A percentile compares a stretch with the other conserved stretches of the same genome.
phyloP scores from a whole-genome alignment of 2,113 vertebrate species.

The Pelodiscus sinensis region DNA sequence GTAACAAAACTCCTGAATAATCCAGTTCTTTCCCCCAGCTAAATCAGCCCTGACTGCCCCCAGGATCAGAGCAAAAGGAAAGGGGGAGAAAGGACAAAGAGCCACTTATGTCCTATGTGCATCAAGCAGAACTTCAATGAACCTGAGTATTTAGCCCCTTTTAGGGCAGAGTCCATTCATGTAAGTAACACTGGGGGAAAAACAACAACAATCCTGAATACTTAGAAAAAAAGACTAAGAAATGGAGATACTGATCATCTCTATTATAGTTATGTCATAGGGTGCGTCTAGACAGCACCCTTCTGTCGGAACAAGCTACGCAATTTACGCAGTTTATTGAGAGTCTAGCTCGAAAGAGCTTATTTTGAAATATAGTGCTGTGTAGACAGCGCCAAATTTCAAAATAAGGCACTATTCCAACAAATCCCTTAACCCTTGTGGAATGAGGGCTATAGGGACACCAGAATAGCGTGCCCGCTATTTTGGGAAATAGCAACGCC shows the following conservation, averaged over 20 bases:
- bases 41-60: neutral
- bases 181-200: neutral
- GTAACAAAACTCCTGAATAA: neutral
- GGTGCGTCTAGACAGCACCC: neutral
- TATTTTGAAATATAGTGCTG: no score
- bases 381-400: no score
- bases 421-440: no score
- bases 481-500: no score
- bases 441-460: no score
- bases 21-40: neutral
- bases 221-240: neutral
- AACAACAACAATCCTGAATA: neutral
- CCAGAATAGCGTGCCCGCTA: no score
- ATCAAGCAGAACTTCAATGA: neutral
- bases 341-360: no score
- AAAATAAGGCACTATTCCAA: no score
- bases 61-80: neutral
- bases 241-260: fast-evolving
- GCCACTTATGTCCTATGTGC: neutral
- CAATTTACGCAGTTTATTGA: no score
- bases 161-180: neutral
- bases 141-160: neutral
- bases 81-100: neutral
- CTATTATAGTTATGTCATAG: neutral
- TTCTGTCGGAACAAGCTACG: no score